A percentile compares a stretch with the other conserved stretches of the same genome.
phyloP scores from a whole-genome alignment of 2,113 vertebrate species.

The Eulemur macaco region DNA sequence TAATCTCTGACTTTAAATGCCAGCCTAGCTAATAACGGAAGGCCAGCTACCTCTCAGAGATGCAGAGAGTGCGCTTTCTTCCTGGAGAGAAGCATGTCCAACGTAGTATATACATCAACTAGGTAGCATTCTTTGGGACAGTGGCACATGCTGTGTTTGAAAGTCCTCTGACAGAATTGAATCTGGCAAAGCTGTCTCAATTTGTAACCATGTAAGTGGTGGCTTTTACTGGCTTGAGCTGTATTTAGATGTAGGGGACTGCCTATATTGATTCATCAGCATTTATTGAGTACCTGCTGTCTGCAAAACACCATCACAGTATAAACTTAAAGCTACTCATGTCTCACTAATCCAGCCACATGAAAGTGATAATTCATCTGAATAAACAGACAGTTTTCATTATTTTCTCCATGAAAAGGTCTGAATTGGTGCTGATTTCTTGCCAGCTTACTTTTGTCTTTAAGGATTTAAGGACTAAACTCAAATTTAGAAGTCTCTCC shows the following conservation, averaged over 20 bases:
- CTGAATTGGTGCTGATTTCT: conserved; percentile 18
- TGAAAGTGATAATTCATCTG: conserved; percentile 13
- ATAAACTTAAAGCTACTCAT: not conserved
- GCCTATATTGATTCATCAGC: not conserved
- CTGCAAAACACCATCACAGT: not conserved
- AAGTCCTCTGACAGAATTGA: not conserved
- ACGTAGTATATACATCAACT: not conserved
- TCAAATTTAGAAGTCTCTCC: not conserved
- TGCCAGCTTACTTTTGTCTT: conserved; percentile 48
- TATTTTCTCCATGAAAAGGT: conserved; percentile 47
- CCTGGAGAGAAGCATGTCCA: not conserved
- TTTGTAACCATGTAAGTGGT: not conserved
- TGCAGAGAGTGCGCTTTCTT: not conserved
- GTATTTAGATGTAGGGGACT: not conserved
- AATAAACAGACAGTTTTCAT: conserved; percentile 37
- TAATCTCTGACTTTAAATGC: not conserved
- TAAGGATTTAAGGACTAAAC: conserved; percentile 50
- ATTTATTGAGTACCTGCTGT: not conserved
- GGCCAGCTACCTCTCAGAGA: not conserved
- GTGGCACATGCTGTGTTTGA: not conserved
- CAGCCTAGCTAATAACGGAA: not conserved
- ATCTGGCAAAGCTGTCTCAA: not conserved
- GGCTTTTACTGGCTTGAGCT: not conserved
- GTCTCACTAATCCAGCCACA: not conserved
- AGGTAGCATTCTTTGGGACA: not conserved